These are phyloP conservation scores for Serinus canaria DNA, from an alignment of 2,113 vertebrate genomes.

Conservation along the genomic window DNA sequence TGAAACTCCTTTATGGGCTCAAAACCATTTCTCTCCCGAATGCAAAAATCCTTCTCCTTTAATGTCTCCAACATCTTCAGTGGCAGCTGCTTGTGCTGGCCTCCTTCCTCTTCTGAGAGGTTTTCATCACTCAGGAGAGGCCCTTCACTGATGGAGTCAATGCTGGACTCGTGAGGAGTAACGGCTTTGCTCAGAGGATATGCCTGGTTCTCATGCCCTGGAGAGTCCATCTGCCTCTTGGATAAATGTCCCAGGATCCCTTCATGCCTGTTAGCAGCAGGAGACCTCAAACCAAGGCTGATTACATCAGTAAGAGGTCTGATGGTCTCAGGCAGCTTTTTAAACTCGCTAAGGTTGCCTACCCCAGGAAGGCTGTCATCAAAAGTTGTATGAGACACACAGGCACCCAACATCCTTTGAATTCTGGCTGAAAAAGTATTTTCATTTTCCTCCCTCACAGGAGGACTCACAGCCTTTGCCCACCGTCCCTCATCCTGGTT, in stretches of 20 bases:
- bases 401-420: slow-evolving; percentile 78
- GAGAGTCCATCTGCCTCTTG: slow-evolving; percentile 46
- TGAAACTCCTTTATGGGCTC: slow-evolving; percentile 85
- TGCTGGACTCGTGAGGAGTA: slow-evolving; percentile 75
- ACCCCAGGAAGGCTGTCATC: slow-evolving; percentile 81
- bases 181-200: slow-evolving; percentile 37
- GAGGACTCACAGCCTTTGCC: slow-evolving; percentile 77
- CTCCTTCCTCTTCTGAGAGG: slow-evolving; percentile 79
- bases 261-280: slow-evolving; percentile 52
- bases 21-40: slow-evolving; percentile 67
- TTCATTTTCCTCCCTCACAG: slow-evolving; percentile 77
- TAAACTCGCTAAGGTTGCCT: slow-evolving; percentile 80
- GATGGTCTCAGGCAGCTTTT: slow-evolving; percentile 73
- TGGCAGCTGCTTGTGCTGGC: background rate
- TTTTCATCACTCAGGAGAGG: slow-evolving; percentile 86
- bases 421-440: slow-evolving; percentile 75
- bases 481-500: slow-evolving; percentile 65
- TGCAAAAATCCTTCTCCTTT: slow-evolving; percentile 74
- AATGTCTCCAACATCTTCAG: slow-evolving; percentile 66
- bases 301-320: slow-evolving; percentile 64
- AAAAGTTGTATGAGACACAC: slow-evolving; percentile 75
- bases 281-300: slow-evolving; percentile 58
- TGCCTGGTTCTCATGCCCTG: slow-evolving; percentile 25
- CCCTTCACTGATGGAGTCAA: slow-evolving; percentile 89
- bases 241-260: slow-evolving; percentile 58